A percentile compares a stretch with the other conserved stretches of the same genome.
These are phyloP conservation scores for Phrynosoma blainvillii DNA, from an alignment of 2,113 vertebrate species.

Conservation along the genomic window DNA sequence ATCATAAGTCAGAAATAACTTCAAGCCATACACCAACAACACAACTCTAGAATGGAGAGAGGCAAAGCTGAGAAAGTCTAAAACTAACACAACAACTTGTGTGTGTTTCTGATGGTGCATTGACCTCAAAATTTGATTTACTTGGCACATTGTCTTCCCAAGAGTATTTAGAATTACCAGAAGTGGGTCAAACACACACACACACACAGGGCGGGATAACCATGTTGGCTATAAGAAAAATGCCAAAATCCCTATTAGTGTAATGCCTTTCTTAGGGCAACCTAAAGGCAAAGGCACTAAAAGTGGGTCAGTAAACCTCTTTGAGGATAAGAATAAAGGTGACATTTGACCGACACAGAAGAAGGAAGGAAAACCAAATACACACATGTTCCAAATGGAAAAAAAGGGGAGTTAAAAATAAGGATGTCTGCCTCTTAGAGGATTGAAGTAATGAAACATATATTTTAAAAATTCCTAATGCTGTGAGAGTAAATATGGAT, in stretches of 20 bases:
- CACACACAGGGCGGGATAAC: neutral
- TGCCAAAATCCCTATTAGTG: neutral
- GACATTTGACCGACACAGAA: conserved; percentile 29
- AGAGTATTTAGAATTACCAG: conserved; percentile 22
- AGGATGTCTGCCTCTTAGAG: neutral
- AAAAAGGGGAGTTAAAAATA: conserved; percentile 26
- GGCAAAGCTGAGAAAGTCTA: neutral
- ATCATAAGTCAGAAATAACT: no score
- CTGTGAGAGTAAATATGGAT: conserved; percentile 8
- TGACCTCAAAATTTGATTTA: neutral
- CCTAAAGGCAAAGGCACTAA: neutral
- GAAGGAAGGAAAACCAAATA: conserved; percentile 40
- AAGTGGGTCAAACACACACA: neutral
- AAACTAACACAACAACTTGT: no score
- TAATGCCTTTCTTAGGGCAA: neutral
- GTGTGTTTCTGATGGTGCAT: neutral
- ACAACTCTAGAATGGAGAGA: neutral
- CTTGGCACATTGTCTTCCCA: neutral
- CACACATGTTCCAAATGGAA: conserved; percentile 28
- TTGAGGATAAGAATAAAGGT: conserved; percentile 31
- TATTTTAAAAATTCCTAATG: conserved; percentile 19
- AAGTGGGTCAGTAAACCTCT: conserved; percentile 28
- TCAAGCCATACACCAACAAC: neutral
- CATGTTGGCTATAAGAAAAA: neutral
- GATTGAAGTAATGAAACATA: conserved; percentile 25